Evolutionary conservation across 2,888 invertebrate species (phyloP).

Genomic region (Abscondita cerata): DNA sequence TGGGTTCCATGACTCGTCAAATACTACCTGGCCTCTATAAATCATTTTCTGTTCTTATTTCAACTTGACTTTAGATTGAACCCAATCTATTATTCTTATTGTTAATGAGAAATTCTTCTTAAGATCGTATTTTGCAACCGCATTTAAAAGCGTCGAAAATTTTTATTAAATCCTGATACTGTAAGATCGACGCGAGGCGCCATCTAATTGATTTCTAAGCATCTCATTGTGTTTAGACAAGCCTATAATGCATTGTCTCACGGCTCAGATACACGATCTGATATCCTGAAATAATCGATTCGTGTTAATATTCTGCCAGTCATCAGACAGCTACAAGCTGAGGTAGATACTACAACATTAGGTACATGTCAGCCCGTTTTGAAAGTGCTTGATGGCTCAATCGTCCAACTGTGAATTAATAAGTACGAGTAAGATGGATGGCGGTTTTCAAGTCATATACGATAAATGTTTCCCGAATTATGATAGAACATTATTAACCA

Average conservation of each 20-base stretch:
- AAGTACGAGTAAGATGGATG: conserved; percentile 44
- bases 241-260: conserved; percentile 53
- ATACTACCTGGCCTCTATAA: conserved; percentile 53
- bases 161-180: no score
- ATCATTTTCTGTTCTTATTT: conserved; percentile 45
- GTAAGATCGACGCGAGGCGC: not conserved
- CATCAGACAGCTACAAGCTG: conserved; percentile 45
- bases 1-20: conserved; percentile 60
- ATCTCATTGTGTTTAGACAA: conserved; percentile 52
- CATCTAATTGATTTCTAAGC: conserved; percentile 50
- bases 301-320: conserved; percentile 53
- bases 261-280: conserved; percentile 54
- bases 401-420: conserved; percentile 44
- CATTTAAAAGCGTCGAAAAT: no score
- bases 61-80: conserved; percentile 38
- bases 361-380: conserved; percentile 47
- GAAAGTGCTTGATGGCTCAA: conserved; percentile 46
- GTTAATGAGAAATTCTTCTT: no score
- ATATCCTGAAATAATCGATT: conserved; percentile 55
- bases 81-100: conserved; percentile 43
- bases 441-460: conserved; percentile 18
- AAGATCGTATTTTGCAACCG: no score
- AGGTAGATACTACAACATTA: conserved; percentile 36
- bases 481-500: conserved; percentile 7
- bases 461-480: conserved; percentile 1